Conservation (phyloP, 2,888 invertebrate genomes). For the Pseudococcus viburni region DNA sequence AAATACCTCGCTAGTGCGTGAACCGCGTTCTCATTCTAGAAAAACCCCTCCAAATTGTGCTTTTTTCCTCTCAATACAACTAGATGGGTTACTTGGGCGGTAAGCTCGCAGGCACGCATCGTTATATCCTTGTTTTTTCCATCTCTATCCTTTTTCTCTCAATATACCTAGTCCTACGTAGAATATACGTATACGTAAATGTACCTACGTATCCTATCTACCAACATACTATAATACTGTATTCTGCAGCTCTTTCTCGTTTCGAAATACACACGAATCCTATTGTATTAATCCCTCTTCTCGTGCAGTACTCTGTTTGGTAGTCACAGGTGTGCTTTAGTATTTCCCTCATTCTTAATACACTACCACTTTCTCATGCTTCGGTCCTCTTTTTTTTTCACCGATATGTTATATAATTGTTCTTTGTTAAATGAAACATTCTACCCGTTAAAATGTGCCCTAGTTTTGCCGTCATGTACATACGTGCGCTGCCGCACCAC, state of each 20-base stretch:
- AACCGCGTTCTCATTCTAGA: neutral
- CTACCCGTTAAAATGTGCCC: constrained; percentile 31
- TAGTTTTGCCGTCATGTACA: constrained; percentile 14
- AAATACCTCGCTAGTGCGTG: neutral
- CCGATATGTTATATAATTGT: constrained; percentile 23
- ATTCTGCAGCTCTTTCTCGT: constrained; percentile 16
- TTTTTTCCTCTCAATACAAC: neutral
- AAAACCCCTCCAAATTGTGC: neutral
- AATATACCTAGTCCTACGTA: neutral
- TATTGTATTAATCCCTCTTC: constrained; percentile 60
- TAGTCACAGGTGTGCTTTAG: constrained; percentile 61
- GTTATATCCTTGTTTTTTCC: constrained; percentile 38
- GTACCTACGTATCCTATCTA: neutral
- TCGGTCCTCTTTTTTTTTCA: neutral
- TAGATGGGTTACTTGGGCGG: neutral
- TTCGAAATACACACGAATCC: constrained; percentile 50
- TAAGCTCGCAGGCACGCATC: no score
- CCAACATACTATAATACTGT: neutral
- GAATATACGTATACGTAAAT: neutral
- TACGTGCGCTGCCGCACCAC: neutral
- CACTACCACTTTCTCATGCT: constrained; percentile 61
- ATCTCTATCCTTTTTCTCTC: neutral
- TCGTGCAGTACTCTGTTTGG: constrained; percentile 32
- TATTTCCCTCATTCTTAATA: constrained; percentile 60
- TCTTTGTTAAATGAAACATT: constrained; percentile 63